Base-by-base conservation (phyloP, 2,888 invertebrate species). In the Notodonta dromedarius region DNA sequence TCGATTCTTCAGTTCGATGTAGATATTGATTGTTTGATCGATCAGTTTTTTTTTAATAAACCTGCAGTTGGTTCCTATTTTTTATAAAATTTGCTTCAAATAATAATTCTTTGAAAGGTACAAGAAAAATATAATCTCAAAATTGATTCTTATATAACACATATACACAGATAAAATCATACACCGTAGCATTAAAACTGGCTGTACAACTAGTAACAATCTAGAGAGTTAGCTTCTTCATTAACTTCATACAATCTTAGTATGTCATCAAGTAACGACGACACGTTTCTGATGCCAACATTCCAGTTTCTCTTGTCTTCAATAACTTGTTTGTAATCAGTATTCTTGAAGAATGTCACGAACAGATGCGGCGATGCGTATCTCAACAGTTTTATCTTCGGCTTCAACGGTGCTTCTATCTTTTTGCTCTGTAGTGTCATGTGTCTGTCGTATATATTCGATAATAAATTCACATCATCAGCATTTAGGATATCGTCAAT, bases 231-330 rank as follows among this genome's bases (percentile, higher is more conserved):
- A 0, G 94, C 87, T 65, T 95, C 94, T 42, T 83, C 80, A 50
- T 84, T 88, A 0, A 86, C 79, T 69, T 95, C 93, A 73, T 95
- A 95, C 59, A 95, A 93, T 11, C 95, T 94, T 32, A 96, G 83
- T 66, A 97, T 96, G 83, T 97, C 97, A 76, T 97, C 97, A 2
- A 97, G 84, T 5, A 97, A 89, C 0, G 97, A 96, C 4, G 94
- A 94, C 14, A 97, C 93, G 72, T 95, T 96, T n/a, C 95, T 94
- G 55, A 95, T 95, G 39, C 95, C 94, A 56, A 94, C 94, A 48
- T 96, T 91, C 97, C 97, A 97, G 58, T 94, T 94, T 57, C 88
- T 94, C 70, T 95, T 95, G 61, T 95, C 94, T 14, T 94, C 92
- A 0, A 96, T 87, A 12, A 95, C 86, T 48, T 88, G 86, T 73